phyloP scores from a whole-genome alignment of 2,888 invertebrate genomes.

The Drosophila birchii region DNA sequence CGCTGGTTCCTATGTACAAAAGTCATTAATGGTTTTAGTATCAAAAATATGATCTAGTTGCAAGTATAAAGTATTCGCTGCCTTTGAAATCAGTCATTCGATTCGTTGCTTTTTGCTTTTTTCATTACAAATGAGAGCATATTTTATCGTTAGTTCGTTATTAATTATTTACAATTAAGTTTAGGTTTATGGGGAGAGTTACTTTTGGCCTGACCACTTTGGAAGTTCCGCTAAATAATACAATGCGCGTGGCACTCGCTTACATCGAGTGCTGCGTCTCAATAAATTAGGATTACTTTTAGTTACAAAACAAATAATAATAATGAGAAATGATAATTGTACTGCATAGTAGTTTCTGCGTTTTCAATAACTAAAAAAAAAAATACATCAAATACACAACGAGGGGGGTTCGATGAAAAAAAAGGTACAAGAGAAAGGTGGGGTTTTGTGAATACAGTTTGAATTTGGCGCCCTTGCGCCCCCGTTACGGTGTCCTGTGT shows the following conservation, averaged over 20 bases:
- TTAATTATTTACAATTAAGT: slow-evolving; percentile 28
- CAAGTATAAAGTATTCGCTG: slow-evolving; percentile 49
- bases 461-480: slow-evolving; percentile 6
- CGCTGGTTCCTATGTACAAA: slow-evolving; percentile 28
- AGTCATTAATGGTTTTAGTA: slow-evolving; percentile 36
- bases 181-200: slow-evolving; percentile 36
- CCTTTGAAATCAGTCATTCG: slow-evolving; percentile 49
- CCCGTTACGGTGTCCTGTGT: background rate
- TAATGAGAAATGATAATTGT: slow-evolving; percentile 45
- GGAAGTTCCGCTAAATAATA: slow-evolving; percentile 67
- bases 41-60: slow-evolving; percentile 48
- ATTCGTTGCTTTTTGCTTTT: slow-evolving; percentile 31
- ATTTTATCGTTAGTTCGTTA: slow-evolving; percentile 6
- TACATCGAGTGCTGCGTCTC: slow-evolving; percentile 1
- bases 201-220: slow-evolving; percentile 81
- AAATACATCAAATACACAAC: slow-evolving; percentile 25
- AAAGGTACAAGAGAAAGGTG: background rate
- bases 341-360: slow-evolving; percentile 47
- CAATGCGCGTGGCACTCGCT: slow-evolving; percentile 34
- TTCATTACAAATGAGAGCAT: slow-evolving; percentile 5
- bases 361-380: slow-evolving; percentile 46
- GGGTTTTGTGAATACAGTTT: slow-evolving; percentile 29
- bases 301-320: slow-evolving; percentile 13
- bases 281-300: slow-evolving; percentile 33
- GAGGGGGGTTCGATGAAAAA: background rate